phyloP scores from a whole-genome alignment of 2,888 invertebrate species.

The Acronicta leporina region DNA sequence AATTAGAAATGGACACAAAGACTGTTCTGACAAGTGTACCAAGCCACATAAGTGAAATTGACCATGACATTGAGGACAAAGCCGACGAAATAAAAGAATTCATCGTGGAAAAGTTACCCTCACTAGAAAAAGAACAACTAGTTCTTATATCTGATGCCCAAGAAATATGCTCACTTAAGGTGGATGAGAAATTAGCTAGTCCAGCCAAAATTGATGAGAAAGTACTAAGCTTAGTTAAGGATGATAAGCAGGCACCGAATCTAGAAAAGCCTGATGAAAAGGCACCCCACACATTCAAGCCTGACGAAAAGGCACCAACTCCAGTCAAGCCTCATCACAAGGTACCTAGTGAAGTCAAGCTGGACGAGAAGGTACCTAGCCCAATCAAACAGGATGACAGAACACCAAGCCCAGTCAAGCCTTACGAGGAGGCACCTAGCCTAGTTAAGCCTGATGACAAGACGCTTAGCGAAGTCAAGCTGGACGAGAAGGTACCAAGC shows the following conservation, averaged over 20 bases:
- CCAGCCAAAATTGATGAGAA: slow-evolving; percentile 19
- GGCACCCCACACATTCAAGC: slow-evolving; percentile 2
- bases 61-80: slow-evolving; percentile 1
- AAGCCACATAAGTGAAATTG: neutral
- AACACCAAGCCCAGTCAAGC: no score
- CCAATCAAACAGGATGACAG: slow-evolving; percentile 6
- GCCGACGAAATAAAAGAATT: slow-evolving; percentile 6
- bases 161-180: neutral
- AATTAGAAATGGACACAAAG: slow-evolving; percentile 1
- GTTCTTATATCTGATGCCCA: no score
- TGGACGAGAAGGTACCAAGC: slow-evolving; percentile 10
- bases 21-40: no score
- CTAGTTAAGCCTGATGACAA: neutral
- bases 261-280: slow-evolving; percentile 14
- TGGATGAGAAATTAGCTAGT: slow-evolving; percentile 4
- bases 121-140: no score
- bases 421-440: neutral
- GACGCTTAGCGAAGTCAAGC: neutral
- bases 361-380: slow-evolving; percentile 6
- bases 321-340: neutral
- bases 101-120: neutral
- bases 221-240: slow-evolving; percentile 13
- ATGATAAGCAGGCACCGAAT: slow-evolving; percentile 17
- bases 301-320: slow-evolving; percentile 20
- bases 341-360: neutral